Evolutionary conservation across 2,797 vertebrate genomes (phyloP).

Genomic region (Catamblyrhynchus diadema): DNA sequence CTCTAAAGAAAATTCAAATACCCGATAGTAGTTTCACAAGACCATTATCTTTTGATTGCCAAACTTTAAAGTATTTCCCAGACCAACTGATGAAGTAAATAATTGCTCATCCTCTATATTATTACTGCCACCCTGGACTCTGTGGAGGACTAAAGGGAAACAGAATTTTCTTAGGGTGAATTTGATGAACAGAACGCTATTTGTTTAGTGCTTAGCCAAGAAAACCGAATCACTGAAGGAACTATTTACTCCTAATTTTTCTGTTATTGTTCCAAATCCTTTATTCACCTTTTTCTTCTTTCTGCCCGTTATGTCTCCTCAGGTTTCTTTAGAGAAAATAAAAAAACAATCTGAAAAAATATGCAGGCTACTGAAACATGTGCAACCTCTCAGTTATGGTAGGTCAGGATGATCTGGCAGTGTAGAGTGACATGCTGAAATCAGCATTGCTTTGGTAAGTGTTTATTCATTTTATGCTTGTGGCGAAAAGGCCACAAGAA

Average conservation of each 20-base stretch:
- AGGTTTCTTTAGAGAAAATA: slow-evolving; percentile 28
- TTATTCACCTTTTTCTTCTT: not conserved
- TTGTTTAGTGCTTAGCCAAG: slow-evolving; percentile 53
- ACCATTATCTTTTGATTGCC: slow-evolving; percentile 64
- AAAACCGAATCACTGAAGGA: slow-evolving; percentile 38
- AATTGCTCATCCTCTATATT: slow-evolving; percentile 60
- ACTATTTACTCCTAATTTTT: slow-evolving; percentile 48
- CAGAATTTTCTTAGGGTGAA: slow-evolving; percentile 59
- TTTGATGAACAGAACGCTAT: slow-evolving; percentile 60
- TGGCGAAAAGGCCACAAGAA: slow-evolving; percentile 49
- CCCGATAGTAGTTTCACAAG: slow-evolving; percentile 46
- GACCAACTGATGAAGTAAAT: slow-evolving; percentile 62
- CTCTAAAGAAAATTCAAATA: slow-evolving; percentile 63
- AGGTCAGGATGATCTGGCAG: not conserved
- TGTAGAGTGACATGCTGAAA: not conserved
- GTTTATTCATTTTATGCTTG: not conserved
- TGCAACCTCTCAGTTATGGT: not conserved
- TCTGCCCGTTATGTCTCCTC: not conserved
- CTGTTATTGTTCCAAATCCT: slow-evolving; percentile 33
- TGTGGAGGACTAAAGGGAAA: slow-evolving; percentile 59
- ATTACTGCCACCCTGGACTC: slow-evolving; percentile 56
- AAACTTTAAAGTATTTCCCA: slow-evolving; percentile 65
- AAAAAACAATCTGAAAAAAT: not conserved
- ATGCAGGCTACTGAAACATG: not conserved
- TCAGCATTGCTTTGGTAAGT: not conserved